phyloP scores from a whole-genome alignment of 2,888 invertebrate genomes.

The Chaitophorus viminalis region DNA sequence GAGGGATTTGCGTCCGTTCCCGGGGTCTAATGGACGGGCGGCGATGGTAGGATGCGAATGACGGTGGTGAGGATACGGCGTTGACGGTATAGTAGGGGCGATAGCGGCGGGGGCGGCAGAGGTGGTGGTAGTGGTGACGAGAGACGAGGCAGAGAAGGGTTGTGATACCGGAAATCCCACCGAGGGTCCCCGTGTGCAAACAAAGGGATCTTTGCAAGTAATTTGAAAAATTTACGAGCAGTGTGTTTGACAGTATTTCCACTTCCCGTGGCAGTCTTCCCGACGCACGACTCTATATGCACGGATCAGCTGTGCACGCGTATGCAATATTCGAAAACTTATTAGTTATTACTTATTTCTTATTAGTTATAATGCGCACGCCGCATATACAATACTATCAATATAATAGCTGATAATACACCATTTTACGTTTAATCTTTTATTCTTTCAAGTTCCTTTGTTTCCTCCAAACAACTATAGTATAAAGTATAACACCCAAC shows the following conservation, averaged over 20 bases:
- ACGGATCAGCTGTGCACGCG: background rate
- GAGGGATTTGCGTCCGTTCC: background rate
- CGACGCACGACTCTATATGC: background rate
- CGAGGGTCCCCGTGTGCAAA: constrained; percentile 39
- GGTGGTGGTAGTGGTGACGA: background rate
- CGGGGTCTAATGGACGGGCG: background rate
- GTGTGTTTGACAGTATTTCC: constrained; percentile 57
- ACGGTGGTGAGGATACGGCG: background rate
- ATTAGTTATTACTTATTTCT: too few species aligned
- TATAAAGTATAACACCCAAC: background rate
- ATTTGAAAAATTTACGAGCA: constrained; percentile 60
- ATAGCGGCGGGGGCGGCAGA: background rate
- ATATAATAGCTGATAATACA: background rate
- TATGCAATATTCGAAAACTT: background rate
- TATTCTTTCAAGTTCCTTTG: background rate
- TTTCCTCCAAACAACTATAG: background rate
- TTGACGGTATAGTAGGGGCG: background rate
- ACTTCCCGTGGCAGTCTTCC: background rate
- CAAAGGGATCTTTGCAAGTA: constrained; percentile 53
- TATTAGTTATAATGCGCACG: too few species aligned
- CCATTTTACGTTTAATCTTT: background rate
- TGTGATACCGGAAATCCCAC: constrained; percentile 40
- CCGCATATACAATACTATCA: background rate
- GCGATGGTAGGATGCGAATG: background rate
- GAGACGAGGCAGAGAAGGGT: constrained; percentile 2